These are phyloP conservation scores for Zophobas morio DNA, from an alignment of 1,140 invertebrate species.

Conservation along the genomic window DNA sequence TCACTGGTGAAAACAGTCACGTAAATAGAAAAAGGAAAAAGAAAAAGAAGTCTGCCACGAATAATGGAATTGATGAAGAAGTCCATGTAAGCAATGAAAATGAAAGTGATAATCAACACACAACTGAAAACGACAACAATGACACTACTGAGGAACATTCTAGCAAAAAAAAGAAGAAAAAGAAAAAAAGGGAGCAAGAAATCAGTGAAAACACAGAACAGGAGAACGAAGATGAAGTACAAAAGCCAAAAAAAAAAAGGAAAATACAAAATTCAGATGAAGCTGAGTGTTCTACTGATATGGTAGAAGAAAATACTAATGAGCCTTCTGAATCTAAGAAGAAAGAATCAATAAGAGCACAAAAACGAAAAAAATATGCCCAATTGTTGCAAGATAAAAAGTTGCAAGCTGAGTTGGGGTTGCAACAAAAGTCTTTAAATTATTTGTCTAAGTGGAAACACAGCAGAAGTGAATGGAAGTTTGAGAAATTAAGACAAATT, in stretches of 20 bases:
- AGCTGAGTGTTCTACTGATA: too few relatives aligned
- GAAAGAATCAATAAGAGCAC: slow-evolving; percentile 57
- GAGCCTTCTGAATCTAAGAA: slow-evolving; percentile 42
- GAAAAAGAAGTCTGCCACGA: too few relatives aligned
- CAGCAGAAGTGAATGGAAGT: slow-evolving; percentile 80
- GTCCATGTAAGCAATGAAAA: too few relatives aligned
- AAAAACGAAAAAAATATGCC: slow-evolving; percentile 58
- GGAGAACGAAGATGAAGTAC: slow-evolving; percentile 13
- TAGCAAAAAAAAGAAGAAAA: slow-evolving; percentile 21
- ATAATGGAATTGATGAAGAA: too few relatives aligned
- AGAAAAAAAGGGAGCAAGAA: neutral
- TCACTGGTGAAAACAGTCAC: too few relatives aligned
- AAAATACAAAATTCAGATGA: neutral
- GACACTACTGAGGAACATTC: neutral
- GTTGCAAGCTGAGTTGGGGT: slow-evolving; percentile 55
- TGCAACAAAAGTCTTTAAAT: slow-evolving; percentile 68
- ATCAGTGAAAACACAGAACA: neutral
- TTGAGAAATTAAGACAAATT: slow-evolving; percentile 82
- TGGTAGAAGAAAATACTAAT: too few relatives aligned
- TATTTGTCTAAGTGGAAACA: slow-evolving; percentile 81
- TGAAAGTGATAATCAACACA: neutral
- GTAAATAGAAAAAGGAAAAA: too few relatives aligned
- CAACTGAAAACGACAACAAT: neutral
- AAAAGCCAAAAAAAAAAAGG: neutral
- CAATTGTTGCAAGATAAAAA: slow-evolving; percentile 59